Evolutionary conservation across 2,113 vertebrate species (phyloP).

Genomic region (Macaca nemestrina): DNA sequence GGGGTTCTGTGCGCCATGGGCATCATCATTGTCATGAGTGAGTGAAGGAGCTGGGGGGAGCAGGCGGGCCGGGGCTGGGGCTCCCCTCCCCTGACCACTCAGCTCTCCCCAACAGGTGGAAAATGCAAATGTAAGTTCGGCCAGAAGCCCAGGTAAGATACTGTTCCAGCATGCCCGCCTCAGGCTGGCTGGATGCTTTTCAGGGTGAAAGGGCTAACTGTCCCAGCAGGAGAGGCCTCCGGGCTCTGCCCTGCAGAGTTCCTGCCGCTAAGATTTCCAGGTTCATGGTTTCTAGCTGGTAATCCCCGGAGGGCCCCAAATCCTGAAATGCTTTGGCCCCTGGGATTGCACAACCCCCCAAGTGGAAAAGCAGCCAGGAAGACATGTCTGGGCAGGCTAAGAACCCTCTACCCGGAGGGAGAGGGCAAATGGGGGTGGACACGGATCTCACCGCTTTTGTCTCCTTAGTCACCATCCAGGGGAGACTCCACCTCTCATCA

Average conservation of each 20-base stretch:
- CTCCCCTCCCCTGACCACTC: background rate
- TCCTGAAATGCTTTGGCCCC: background rate
- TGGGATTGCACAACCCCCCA: background rate
- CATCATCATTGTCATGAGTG: constrained; percentile 91
- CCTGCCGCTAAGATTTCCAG: background rate
- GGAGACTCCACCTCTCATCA: constrained; percentile 60
- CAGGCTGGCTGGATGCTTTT: background rate
- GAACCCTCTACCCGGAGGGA: background rate
- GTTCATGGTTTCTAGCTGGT: background rate
- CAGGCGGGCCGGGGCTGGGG: accelerated
- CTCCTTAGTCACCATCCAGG: constrained; percentile 35
- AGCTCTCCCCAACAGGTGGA: constrained; percentile 82
- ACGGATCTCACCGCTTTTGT: background rate
- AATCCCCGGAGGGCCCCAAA: background rate
- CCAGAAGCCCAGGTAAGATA: constrained; percentile 87
- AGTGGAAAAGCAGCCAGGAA: background rate
- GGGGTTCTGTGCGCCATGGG: constrained; percentile 90
- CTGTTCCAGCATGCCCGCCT: accelerated
- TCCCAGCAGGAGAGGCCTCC: background rate
- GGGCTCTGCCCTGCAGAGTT: background rate
- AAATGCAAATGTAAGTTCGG: constrained; percentile 93
- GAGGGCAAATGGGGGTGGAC: background rate
- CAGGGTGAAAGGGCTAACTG: background rate
- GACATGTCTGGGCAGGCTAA: background rate
- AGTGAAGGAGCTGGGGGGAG: constrained; percentile 72